Evolutionary conservation across 1,140 invertebrate genomes (phyloP).

Genomic region (Nasonia vitripennis): DNA sequence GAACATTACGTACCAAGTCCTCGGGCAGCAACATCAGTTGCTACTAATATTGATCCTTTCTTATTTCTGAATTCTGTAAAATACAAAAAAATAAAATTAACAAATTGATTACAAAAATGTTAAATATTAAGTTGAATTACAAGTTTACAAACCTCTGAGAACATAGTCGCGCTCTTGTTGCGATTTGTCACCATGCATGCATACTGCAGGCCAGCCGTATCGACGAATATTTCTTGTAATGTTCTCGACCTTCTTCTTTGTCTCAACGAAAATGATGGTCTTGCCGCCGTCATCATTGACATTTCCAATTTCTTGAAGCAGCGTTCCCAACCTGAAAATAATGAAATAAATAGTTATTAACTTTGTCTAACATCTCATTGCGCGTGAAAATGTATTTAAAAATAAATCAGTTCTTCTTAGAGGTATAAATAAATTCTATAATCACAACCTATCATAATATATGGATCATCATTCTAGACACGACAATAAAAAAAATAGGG

Average conservation of each 20-base stretch:
- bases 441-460: slow-evolving; percentile 66
- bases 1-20: slow-evolving; percentile 90
- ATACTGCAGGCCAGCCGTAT: slow-evolving; percentile 93
- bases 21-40: slow-evolving; percentile 98
- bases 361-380: not conserved
- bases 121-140: slow-evolving; percentile 17
- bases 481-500: slow-evolving; percentile 22
- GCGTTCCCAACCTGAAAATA: slow-evolving; percentile 83
- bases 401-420: slow-evolving; percentile 81
- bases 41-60: slow-evolving; percentile 93
- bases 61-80: slow-evolving; percentile 92
- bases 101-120: not conserved
- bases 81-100: slow-evolving; percentile 38
- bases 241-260: slow-evolving; percentile 97
- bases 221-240: slow-evolving; percentile 92
- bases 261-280: slow-evolving; percentile 97
- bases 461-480: slow-evolving; percentile 62
- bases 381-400: slow-evolving; percentile 20
- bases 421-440: slow-evolving; percentile 70
- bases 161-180: slow-evolving; percentile 98
- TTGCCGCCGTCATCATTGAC: slow-evolving; percentile 92
- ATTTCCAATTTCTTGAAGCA: slow-evolving; percentile 91
- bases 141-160: slow-evolving; percentile 79
- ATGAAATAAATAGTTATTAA: slow-evolving; percentile 54
- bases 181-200: slow-evolving; percentile 98